These are phyloP conservation scores for Antitype chi DNA, from an alignment of 2,888 invertebrate genomes.

Conservation along the genomic window DNA sequence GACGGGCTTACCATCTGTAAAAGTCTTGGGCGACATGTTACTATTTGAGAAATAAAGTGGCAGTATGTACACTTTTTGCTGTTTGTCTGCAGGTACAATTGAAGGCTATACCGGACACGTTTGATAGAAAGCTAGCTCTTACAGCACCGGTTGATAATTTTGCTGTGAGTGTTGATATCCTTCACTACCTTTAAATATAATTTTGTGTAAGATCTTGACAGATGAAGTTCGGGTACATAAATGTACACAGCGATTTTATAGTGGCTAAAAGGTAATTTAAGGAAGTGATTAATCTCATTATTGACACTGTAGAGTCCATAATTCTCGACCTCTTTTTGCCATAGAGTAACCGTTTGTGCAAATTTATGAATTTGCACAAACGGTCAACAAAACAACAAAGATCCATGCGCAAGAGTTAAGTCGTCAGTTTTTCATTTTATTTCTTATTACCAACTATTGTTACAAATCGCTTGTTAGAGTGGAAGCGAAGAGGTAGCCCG, in stretches of 20 bases:
- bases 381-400: neutral
- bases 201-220: slow-evolving; percentile 14
- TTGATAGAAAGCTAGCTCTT: neutral
- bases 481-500: too few relatives aligned
- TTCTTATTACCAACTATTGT: neutral
- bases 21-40: neutral
- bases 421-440: neutral
- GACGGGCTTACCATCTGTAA: slow-evolving; percentile 1
- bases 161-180: neutral
- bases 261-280: neutral
- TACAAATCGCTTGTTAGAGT: neutral
- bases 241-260: neutral
- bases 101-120: neutral
- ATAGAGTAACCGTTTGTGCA: neutral
- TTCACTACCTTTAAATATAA: neutral
- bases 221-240: neutral
- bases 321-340: neutral
- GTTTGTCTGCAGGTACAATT: neutral
- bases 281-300: neutral
- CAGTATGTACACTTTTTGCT: neutral
- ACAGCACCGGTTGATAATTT: neutral
- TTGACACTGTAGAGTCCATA: neutral
- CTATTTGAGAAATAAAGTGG: neutral
- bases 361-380: too few relatives aligned
- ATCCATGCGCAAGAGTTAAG: neutral